Evolutionary conservation across 2,888 invertebrate species (phyloP).

Genomic region (Andrena praecox): DNA sequence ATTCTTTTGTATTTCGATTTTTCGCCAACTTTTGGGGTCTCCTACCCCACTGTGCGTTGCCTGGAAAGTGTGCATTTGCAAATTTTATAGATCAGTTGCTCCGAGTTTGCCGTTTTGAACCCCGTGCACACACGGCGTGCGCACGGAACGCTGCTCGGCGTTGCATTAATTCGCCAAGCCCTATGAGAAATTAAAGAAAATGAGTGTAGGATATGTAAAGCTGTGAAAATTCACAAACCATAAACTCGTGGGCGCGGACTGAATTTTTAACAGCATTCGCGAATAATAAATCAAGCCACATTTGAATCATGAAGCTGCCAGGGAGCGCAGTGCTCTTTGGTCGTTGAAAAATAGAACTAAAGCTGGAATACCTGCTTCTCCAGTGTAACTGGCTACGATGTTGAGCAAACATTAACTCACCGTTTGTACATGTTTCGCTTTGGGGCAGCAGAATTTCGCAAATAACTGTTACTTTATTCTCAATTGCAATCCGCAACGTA

Average conservation of each 20-base stretch:
- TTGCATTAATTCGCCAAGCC: slow-evolving; percentile 4
- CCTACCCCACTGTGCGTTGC: no score
- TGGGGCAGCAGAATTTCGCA: no score
- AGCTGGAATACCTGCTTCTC: neutral
- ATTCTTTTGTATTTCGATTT: no score
- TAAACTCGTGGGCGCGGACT: neutral
- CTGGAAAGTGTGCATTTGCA: slow-evolving; percentile 32
- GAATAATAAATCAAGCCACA: neutral
- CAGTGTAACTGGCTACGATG: no score
- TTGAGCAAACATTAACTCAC: no score
- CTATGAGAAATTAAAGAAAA: slow-evolving; percentile 10
- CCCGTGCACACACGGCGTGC: neutral
- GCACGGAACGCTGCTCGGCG: neutral
- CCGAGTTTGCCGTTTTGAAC: neutral
- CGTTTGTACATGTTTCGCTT: no score
- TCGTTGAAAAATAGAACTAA: slow-evolving; percentile 5
- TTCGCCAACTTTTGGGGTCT: no score
- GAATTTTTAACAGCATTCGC: neutral
- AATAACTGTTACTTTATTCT: no score
- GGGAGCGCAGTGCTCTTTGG: neutral
- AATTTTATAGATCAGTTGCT: slow-evolving; percentile 31
- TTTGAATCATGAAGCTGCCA: neutral
- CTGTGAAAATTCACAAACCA: slow-evolving; percentile 1
- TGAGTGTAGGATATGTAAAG: neutral
- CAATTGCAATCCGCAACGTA: neutral